Evolutionary conservation across 2,797 vertebrate genomes (phyloP).

Genomic region (Gymnothorax reevesii): DNA sequence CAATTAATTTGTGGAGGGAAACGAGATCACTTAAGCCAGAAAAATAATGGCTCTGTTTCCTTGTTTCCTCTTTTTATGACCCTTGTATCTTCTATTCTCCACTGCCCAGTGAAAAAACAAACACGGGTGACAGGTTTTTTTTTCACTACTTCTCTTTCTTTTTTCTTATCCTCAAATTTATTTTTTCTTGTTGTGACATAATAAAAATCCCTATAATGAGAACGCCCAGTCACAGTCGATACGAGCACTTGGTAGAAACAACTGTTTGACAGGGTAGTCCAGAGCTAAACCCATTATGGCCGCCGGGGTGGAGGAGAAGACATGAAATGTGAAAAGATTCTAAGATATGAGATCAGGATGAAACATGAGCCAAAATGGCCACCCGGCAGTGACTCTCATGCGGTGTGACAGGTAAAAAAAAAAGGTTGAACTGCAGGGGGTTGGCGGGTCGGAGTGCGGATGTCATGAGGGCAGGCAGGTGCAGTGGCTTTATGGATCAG

Average conservation of each 20-base stretch:
- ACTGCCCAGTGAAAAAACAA: constrained; percentile 26
- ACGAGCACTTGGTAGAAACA: neutral
- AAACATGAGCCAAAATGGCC: no score
- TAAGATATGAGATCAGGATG: no score
- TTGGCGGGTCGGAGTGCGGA: neutral
- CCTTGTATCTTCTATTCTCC: constrained; percentile 16
- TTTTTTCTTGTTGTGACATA: constrained; percentile 19
- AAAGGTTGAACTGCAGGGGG: neutral
- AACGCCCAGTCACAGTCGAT: neutral
- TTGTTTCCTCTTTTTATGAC: constrained; percentile 27
- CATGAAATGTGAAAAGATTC: no score
- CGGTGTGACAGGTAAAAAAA: neutral
- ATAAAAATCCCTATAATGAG: constrained; percentile 58
- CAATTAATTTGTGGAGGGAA: constrained; percentile 57
- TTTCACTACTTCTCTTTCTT: neutral
- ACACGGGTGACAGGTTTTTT: neutral
- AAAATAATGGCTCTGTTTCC: constrained; percentile 44
- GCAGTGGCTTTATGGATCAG: neutral
- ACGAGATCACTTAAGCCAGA: constrained; percentile 54
- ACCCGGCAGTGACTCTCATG: neutral
- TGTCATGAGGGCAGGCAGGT: neutral
- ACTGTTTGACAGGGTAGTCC: neutral
- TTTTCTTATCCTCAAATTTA: neutral
- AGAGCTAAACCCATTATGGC: neutral
- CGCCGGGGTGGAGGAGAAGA: neutral